Conservation (phyloP, 2,797 vertebrate species). For the Alcedo quadribrachys region DNA sequence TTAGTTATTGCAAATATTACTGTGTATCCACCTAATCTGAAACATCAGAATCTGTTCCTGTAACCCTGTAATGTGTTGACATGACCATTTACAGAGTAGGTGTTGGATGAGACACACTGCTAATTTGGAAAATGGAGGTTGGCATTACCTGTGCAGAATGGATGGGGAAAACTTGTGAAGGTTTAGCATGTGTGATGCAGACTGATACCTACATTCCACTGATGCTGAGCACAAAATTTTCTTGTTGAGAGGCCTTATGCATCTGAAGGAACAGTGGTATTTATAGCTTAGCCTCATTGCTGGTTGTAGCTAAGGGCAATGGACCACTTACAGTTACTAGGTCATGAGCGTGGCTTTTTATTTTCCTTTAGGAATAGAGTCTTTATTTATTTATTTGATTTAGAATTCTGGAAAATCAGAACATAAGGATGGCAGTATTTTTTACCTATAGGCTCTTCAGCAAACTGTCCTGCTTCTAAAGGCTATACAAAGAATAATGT, state of each 20-base stretch:
- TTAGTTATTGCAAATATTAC: background rate
- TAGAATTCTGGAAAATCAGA: background rate
- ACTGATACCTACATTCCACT: background rate
- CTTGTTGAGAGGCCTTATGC: background rate
- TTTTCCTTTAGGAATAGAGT: background rate
- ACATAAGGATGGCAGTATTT: background rate
- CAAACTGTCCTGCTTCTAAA: background rate
- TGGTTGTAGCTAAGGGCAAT: background rate
- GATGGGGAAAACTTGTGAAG: background rate
- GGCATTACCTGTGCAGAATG: background rate
- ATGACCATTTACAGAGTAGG: background rate
- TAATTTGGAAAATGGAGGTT: constrained; percentile 14
- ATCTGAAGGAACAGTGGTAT: background rate
- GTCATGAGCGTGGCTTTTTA: background rate
- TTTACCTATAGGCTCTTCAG: background rate
- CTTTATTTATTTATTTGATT: background rate
- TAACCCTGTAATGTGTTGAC: background rate
- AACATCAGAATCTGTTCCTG: background rate
- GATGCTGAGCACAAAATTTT: background rate
- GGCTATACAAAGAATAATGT: background rate
- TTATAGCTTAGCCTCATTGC: background rate
- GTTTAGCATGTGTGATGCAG: background rate
- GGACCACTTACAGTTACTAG: rapidly evolving
- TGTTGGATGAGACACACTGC: background rate
- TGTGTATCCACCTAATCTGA: background rate